A percentile compares a stretch with the other conserved stretches of the same genome.
Evolutionary conservation across 1,140 invertebrate species (phyloP).

Genomic region (Brachionus calyciflorus): DNA sequence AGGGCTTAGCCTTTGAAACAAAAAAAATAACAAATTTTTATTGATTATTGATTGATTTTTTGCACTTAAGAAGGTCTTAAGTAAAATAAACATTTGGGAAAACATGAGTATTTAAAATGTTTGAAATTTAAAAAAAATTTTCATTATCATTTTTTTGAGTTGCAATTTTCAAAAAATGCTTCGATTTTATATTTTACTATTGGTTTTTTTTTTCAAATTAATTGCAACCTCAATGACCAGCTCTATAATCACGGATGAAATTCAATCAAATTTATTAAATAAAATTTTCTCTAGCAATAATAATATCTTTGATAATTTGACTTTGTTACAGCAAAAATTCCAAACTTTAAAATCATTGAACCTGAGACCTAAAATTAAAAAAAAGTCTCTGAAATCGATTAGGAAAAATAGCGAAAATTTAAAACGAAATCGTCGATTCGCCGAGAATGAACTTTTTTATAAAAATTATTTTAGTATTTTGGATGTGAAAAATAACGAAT

Average conservation of each 20-base stretch:
- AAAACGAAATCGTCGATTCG: background rate
- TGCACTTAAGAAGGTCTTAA: no score
- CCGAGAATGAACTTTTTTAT: background rate
- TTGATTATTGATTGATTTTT: constrained; percentile 25
- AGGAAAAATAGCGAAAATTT: background rate
- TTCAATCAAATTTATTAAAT: background rate
- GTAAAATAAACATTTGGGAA: no score
- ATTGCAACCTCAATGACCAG: background rate
- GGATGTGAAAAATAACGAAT: background rate
- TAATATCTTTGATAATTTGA: no score
- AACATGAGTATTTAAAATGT: constrained; percentile 4
- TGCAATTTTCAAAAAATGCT: background rate
- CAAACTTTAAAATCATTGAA: no score
- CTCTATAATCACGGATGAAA: background rate
- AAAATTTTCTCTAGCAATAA: no score
- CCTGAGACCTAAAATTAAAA: background rate
- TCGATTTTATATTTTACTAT: background rate
- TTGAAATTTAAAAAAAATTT: background rate
- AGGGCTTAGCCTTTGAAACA: background rate
- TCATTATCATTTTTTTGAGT: background rate
- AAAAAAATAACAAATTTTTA: background rate
- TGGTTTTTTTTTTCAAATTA: background rate
- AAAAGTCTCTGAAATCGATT: background rate
- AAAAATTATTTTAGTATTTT: background rate
- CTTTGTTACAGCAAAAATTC: no score